A percentile compares a stretch with the other conserved stretches of the same genome.
Conservation (phyloP, 2,797 vertebrate species). For the Neostethus bicornis region DNA sequence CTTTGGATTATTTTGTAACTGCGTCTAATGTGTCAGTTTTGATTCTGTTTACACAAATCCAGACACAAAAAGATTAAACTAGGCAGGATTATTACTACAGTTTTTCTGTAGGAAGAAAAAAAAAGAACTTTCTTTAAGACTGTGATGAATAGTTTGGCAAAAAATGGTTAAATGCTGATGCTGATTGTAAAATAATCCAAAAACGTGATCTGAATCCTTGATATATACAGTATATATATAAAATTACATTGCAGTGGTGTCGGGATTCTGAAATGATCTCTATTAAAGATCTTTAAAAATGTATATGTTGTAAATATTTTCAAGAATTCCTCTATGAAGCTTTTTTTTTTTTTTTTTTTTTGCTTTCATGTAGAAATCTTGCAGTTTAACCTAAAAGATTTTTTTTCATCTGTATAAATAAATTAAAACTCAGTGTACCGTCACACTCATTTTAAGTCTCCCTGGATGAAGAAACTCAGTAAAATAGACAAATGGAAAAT, state of each 20-base stretch:
- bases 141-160: not conserved
- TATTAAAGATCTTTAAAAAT: too few species aligned
- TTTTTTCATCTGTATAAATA: constrained; percentile 37
- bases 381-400: constrained; percentile 5
- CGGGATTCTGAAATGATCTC: too few species aligned
- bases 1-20: constrained; percentile 28
- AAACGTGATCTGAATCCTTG: too few species aligned
- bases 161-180: constrained; percentile 30
- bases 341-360: not conserved
- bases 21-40: constrained; percentile 24
- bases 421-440: constrained; percentile 54
- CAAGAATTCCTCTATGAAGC: not conserved
- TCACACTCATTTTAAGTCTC: constrained; percentile 38
- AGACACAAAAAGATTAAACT: constrained; percentile 31
- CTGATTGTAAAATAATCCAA: too few species aligned
- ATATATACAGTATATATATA: too few species aligned
- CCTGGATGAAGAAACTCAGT: constrained; percentile 28
- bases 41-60: constrained; percentile 13
- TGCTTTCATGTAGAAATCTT: not conserved
- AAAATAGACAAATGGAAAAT: constrained; percentile 37
- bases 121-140: not conserved
- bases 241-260: too few species aligned
- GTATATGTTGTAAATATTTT: too few species aligned
- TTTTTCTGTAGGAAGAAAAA: not conserved
- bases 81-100: not conserved